These are phyloP conservation scores for Tineola bisselliella DNA, from an alignment of 2,888 invertebrate species.

Conservation along the genomic window DNA sequence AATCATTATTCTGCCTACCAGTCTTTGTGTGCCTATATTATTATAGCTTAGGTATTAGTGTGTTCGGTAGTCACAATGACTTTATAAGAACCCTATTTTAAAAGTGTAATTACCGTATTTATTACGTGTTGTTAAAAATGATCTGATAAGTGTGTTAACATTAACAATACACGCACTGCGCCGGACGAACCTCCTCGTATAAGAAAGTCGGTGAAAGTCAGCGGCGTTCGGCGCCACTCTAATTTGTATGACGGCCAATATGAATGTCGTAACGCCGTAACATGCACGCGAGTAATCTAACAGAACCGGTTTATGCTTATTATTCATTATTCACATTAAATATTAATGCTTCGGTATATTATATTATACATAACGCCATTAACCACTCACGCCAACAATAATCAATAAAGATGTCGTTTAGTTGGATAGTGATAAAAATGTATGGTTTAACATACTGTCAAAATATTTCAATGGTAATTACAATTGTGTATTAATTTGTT, in stretches of 20 bases:
- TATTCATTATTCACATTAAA: neutral
- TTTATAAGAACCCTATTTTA: too few relatives aligned
- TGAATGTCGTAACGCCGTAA: neutral
- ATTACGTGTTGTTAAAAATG: neutral
- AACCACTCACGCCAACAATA: too few relatives aligned
- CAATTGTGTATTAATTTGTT: too few relatives aligned
- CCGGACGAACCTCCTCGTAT: neutral
- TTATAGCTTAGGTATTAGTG: too few relatives aligned
- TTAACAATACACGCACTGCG: neutral
- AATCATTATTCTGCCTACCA: too few relatives aligned
- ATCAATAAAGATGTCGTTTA: too few relatives aligned
- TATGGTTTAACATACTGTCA: too few relatives aligned
- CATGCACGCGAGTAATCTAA: neutral
- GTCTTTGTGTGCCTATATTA: too few relatives aligned
- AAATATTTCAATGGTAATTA: too few relatives aligned
- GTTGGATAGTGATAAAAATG: too few relatives aligned
- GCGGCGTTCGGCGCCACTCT: neutral
- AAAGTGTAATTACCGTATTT: too few relatives aligned
- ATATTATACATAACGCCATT: neutral
- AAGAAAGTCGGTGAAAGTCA: conserved; percentile 15
- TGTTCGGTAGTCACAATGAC: too few relatives aligned
- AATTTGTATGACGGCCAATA: conserved; percentile 12
- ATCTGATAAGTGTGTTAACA: neutral
- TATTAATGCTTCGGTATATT: neutral
- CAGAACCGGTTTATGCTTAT: neutral